A percentile compares a stretch with the other conserved stretches of the same genome.
phyloP scores from a whole-genome alignment of 35 echinoderm and acorn worm species.

The Anneissia japonica region DNA sequence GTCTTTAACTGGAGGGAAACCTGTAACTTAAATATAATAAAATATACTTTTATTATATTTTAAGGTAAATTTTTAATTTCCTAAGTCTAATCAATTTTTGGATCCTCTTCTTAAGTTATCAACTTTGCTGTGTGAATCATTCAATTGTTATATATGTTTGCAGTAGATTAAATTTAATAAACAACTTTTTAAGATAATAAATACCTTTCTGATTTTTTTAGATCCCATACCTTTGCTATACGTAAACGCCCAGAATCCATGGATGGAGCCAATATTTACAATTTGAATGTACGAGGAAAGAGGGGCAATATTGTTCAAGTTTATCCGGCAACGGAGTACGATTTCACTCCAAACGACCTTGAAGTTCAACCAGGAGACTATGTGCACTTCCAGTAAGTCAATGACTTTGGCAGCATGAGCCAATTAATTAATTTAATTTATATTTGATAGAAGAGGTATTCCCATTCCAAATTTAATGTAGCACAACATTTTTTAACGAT shows the following conservation, averaged over 20 bases:
- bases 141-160: not conserved
- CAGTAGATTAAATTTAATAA: not conserved
- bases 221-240: slow-evolving; percentile 81
- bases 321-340: slow-evolving; percentile 41
- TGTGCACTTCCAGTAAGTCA: slow-evolving; percentile 52
- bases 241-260: slow-evolving; percentile 21
- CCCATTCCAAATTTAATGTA: not conserved
- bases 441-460: not conserved
- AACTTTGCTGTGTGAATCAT: too few relatives aligned
- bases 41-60: too few relatives aligned
- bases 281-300: slow-evolving; percentile 47
- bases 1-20: too few relatives aligned
- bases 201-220: slow-evolving; percentile 1
- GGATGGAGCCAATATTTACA: slow-evolving; percentile 12
- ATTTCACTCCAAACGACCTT: slow-evolving; percentile 44
- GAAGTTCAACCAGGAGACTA: slow-evolving; percentile 14
- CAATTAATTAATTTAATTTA: too few relatives aligned
- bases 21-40: too few relatives aligned
- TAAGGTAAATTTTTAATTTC: too few relatives aligned
- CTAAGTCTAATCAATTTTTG: too few relatives aligned
- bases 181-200: not conserved
- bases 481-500: not conserved
- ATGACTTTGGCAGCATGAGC: too few relatives aligned
- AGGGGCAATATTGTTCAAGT: slow-evolving; percentile 54
- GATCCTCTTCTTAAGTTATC: too few relatives aligned